A percentile compares a stretch with the other conserved stretches of the same genome.
Evolutionary conservation across 2,888 invertebrate genomes (phyloP).

Genomic region (Serripes groenlandicus): DNA sequence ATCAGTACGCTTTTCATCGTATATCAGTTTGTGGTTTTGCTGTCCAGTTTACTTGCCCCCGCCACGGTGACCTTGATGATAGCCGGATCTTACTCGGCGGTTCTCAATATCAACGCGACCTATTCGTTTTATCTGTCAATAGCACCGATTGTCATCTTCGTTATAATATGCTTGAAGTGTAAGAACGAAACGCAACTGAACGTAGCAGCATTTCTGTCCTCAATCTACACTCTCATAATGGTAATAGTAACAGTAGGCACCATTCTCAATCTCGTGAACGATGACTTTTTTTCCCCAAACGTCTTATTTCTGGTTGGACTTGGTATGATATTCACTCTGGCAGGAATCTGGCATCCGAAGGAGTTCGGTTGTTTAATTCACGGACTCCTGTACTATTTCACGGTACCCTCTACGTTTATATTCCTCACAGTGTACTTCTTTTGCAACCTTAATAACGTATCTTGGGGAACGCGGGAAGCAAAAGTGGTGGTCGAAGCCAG

Average conservation of each 20-base stretch:
- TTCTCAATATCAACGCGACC: conserved; percentile 98
- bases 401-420: conserved; percentile 98
- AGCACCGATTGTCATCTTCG: conserved; percentile 95
- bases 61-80: conserved; percentile 88
- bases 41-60: conserved; percentile 74
- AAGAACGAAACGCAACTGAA: conserved; percentile 95
- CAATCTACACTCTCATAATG: conserved; percentile 98
- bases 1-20: conserved; percentile 78
- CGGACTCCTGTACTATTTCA: conserved; percentile 93
- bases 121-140: conserved; percentile 97
- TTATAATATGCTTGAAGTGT: conserved; percentile 96
- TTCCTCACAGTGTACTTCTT: conserved; percentile 95
- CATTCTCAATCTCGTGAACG: conserved; percentile 97
- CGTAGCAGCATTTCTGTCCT: conserved; percentile 87
- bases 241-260: conserved; percentile 99
- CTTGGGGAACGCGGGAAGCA: conserved; percentile 97
- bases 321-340: conserved; percentile 98
- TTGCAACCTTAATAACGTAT: conserved; percentile 96
- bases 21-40: conserved; percentile 77
- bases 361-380: conserved; percentile 89
- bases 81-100: conserved; percentile 99
- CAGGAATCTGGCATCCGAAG: conserved; percentile 98
- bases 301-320: conserved; percentile 73
- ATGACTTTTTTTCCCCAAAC: conserved; percentile 89
- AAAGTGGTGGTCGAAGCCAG: conserved; percentile 49